phyloP scores from a whole-genome alignment of 1,140 invertebrate genomes.

The Holotrichia oblita region DNA sequence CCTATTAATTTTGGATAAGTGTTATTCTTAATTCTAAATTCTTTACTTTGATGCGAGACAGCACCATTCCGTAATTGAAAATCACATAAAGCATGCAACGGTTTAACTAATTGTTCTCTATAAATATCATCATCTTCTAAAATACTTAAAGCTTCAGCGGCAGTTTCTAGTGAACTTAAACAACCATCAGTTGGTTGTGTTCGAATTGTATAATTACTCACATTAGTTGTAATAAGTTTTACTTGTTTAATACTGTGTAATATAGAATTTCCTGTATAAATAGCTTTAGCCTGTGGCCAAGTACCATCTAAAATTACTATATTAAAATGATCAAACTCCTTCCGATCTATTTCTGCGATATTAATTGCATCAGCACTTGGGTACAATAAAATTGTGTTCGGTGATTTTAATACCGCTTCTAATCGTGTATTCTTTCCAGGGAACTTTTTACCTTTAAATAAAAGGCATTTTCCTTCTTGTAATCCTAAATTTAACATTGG shows the following conservation, averaged over 20 bases:
- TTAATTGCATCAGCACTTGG: conserved; percentile 80
- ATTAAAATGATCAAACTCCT: conserved; percentile 63
- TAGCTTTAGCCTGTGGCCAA: conserved; percentile 92
- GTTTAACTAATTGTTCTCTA: conserved; percentile 75
- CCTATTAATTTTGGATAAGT: conserved; percentile 85
- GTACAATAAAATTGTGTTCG: conserved; percentile 83
- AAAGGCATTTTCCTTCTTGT: conserved; percentile 76
- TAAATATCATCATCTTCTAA: conserved; percentile 77
- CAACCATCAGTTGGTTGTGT: conserved; percentile 93
- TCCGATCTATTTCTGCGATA: conserved; percentile 61
- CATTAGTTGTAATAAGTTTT: conserved; percentile 75
- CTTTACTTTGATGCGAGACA: conserved; percentile 91
- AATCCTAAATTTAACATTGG: conserved; percentile 86
- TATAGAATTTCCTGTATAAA: conserved; percentile 77
- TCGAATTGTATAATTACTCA: conserved; percentile 90
- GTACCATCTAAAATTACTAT: conserved; percentile 91
- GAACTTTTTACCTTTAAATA: conserved; percentile 87
- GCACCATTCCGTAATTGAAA: conserved; percentile 91
- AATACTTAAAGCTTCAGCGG: conserved; percentile 80
- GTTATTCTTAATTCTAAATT: conserved; percentile 86
- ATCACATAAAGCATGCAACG: conserved; percentile 83
- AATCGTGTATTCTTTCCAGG: conserved; percentile 76
- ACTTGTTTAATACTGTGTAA: conserved; percentile 76
- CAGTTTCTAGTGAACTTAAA: conserved; percentile 91
- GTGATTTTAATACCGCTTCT: conserved; percentile 71